These are phyloP conservation scores for Henricia sp. DNA, from an alignment of 53 echinoderm and acorn worm species.

Conservation along the genomic window DNA sequence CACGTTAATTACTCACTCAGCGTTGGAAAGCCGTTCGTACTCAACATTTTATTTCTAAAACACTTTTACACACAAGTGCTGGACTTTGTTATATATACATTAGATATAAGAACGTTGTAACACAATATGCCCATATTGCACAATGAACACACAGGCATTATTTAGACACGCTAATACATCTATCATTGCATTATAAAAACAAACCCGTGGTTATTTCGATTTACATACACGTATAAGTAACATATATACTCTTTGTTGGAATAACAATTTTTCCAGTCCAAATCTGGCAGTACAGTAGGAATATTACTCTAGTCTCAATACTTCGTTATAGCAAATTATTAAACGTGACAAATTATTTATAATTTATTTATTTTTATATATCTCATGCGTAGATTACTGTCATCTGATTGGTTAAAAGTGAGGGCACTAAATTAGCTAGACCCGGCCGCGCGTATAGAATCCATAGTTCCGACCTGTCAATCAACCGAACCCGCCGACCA, in stretches of 20 bases:
- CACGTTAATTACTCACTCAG: not conserved
- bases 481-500: no score
- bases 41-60: conserved; percentile 42
- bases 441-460: no score
- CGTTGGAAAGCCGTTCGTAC: conserved; percentile 11
- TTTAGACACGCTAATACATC: not conserved
- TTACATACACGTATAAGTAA: not conserved
- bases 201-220: conserved; percentile 19
- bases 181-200: conserved; percentile 13
- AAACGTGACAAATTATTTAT: no score
- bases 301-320: not conserved
- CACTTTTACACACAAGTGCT: conserved; percentile 27
- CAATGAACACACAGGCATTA: not conserved
- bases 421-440: no score
- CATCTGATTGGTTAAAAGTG: no score
- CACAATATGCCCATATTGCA: not conserved
- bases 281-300: not conserved
- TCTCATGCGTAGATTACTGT: no score
- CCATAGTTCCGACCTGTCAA: no score
- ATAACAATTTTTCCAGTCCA: not conserved
- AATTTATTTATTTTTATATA: not conserved
- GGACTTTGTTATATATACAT: conserved; percentile 47
- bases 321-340: not conserved
- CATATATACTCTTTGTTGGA: not conserved
- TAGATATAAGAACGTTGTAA: not conserved